Base-by-base conservation (phyloP, 2,797 vertebrate genomes). In the Loris lydekkerianus region DNA sequence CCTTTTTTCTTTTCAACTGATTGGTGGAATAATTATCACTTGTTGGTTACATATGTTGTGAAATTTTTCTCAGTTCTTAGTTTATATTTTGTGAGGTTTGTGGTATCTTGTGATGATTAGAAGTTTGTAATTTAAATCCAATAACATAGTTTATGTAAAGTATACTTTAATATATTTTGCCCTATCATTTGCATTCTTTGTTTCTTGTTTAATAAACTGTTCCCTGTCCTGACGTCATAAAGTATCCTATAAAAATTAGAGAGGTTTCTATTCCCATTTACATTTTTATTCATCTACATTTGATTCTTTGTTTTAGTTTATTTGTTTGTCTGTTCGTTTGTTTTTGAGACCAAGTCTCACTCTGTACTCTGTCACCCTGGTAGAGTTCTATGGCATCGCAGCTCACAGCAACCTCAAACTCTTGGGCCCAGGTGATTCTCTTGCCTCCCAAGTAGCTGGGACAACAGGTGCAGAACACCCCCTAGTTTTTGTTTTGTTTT, bases 21-120 rank as follows among this genome's bases (percentile, higher is more conserved):
- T 72, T 65, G 56, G 17, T 25, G 93, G 23, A 8, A 18, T 78
- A 58, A 76, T 85, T 83, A 78, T 70, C 11, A 25, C 91, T 77
- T 86, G 10, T 53, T 65, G 29, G 1, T 49, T 76, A 25, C 60
- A 63, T 40, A 23, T 40, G 2, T 23, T 89, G 11, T 49, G 21
- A 60, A 43, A 82, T 82, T 89, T 93, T 88, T 75, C 37, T 89
- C n/a, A 53, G 34, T 85, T 93, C 49, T 86, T 93, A 92, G 20
- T 20, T 46, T 91, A 3, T 25, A 72, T 69, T 56, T 58, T 89
- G 56, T 58, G 17, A 9, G 80, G n/a, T 91, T 77, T 82, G 43
- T 18, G 25, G 8, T 69, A 7, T 81, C 11, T 92, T 89, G 3
- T 93, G 69, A 81, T 89, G 5, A 80, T 61, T 8, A 76, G n/a